Conservation (phyloP, 1,140 invertebrate species). For the Hyphantria cunea region DNA sequence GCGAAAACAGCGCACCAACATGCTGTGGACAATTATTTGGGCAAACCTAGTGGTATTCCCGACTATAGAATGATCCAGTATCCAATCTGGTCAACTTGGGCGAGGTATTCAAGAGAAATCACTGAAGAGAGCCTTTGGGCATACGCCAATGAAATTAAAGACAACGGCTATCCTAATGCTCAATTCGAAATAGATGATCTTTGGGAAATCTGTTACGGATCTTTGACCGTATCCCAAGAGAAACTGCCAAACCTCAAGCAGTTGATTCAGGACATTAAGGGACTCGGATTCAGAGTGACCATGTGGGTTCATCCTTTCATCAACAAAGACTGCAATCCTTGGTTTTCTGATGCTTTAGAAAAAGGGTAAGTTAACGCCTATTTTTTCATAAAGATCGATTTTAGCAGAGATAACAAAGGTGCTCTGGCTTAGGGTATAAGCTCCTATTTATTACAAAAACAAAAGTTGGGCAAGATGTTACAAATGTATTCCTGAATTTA, state of each 20-base stretch:
- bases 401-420: no score
- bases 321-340: conserved; percentile 87
- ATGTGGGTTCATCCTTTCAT: conserved; percentile 96
- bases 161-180: conserved; percentile 87
- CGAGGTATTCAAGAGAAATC: conserved; percentile 88
- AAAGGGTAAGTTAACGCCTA: conserved; percentile 68
- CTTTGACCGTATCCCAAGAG: conserved; percentile 86
- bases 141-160: conserved; percentile 88
- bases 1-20: conserved; percentile 85
- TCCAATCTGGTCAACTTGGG: conserved; percentile 97
- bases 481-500: no score
- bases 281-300: conserved; percentile 87
- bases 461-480: no score
- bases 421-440: no score
- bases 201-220: conserved; percentile 95
- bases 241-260: conserved; percentile 88
- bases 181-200: conserved; percentile 96
- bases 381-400: no score
- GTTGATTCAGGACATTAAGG: conserved; percentile 84
- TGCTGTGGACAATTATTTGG: conserved; percentile 84
- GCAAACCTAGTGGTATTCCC: conserved; percentile 86
- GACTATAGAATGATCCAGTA: conserved; percentile 88
- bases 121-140: conserved; percentile 85
- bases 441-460: no score
- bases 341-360: conserved; percentile 81